Evolutionary conservation across 2,113 vertebrate genomes (phyloP), one percentile per base, ranked within the genome.

Genomic region (Ceuthmochares aereus): DNA sequence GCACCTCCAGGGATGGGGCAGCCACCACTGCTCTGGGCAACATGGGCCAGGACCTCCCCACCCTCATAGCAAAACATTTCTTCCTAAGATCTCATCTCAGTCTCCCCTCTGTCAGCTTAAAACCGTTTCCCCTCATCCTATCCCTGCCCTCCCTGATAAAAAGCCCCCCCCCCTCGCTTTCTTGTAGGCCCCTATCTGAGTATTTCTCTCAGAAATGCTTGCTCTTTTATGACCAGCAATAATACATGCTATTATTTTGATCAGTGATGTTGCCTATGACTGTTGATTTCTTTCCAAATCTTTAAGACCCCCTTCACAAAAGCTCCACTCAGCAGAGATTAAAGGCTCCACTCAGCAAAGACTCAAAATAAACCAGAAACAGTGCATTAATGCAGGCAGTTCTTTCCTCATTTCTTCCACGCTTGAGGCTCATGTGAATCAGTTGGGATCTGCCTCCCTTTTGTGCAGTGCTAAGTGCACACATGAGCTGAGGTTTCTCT

Each of bases 301-400:
- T 95, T 92, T 83, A 82, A 91, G 81, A 78, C 55, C 21, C 79
- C 64, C 36, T 82, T 91, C 83, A 80, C 82, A 72, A 93, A 95
- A 93, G 36, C 77, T 81, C 55, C 58, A 32, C 85, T 96, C 82
- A 56, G 55, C 63, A 70, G 89, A 92, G 88, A 87, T 93, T 95
- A 93, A 96, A 87, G 88, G 76, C 89, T 90, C 55, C 64, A 17
- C 76, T 91, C 76, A 68, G 72, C 67, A 75, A 89, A 90, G 78
- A 58, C 88, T 73, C 83, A 60, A 60, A 89, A 72, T 60, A 84
- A 96, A 77, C 60, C 93, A 89, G 68, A 69, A 93, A 26, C 20
- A 9, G 75, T 4, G 47, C 68, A 18, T 62, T 36, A 75, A 73
- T 4, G 27, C 30, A 20, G 55, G 64, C 47, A 45, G 73, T 68